Conservation (phyloP, 1,140 invertebrate species). For the Zaprionus lachaisei region DNA sequence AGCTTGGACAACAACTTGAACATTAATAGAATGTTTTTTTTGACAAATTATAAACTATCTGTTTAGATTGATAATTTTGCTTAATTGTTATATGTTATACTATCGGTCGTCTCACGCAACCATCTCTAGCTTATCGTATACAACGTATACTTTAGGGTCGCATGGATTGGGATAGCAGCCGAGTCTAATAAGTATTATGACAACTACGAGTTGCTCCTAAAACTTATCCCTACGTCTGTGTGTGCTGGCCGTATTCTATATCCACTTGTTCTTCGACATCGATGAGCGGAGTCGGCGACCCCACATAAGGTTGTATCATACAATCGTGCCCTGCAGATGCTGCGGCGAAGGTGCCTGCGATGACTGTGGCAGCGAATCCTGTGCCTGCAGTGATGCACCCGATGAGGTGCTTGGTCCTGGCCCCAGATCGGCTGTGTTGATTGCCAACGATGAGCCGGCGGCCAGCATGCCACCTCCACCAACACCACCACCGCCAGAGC, state of each 20-base stretch:
- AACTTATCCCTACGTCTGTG: constrained; percentile 79
- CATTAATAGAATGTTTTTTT: too few species aligned
- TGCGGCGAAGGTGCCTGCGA: constrained; percentile 88
- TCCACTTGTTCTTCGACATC: constrained; percentile 84
- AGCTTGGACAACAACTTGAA: neutral
- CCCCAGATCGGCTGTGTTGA: constrained; percentile 74
- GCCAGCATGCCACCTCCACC: constrained; percentile 49
- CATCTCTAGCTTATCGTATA: constrained; percentile 17
- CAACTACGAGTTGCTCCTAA: constrained; percentile 24
- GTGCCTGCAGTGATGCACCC: constrained; percentile 68
- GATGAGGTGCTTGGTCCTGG: constrained; percentile 65
- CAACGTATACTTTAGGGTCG: constrained; percentile 6
- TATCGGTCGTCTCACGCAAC: constrained; percentile 11
- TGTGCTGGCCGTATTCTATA: constrained; percentile 80
- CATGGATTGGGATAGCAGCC: constrained; percentile 35
- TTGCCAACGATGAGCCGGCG: constrained; percentile 69
- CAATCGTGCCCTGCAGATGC: constrained; percentile 93
- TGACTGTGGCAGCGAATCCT: constrained; percentile 68
- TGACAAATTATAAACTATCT: too few species aligned
- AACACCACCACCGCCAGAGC: constrained; percentile 44
- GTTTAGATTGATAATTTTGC: neutral
- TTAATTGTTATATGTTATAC: neutral
- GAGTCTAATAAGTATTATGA: constrained; percentile 2
- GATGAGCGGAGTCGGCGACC: constrained; percentile 88
- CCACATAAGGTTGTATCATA: constrained; percentile 97